These are phyloP conservation scores for Drosophila pseudotakahashii DNA, from an alignment of 2,888 invertebrate species.

Conservation along the genomic window DNA sequence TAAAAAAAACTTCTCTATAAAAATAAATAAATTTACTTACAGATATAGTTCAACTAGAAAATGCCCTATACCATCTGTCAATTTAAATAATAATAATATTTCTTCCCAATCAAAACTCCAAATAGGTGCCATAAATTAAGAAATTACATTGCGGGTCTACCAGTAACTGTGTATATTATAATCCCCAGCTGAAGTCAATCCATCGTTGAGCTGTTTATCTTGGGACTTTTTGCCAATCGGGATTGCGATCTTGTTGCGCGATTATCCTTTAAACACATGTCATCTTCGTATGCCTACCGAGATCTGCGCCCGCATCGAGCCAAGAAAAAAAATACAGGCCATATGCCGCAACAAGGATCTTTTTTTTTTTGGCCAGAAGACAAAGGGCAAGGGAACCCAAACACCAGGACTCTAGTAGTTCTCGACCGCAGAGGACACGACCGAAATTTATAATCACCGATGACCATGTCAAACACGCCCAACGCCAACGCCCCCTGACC, in stretches of 20 bases:
- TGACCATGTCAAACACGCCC: constrained; percentile 80
- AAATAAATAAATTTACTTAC: too few relatives aligned
- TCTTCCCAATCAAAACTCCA: neutral
- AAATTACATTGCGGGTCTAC: neutral
- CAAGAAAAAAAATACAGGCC: constrained; percentile 24
- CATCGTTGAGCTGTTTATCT: constrained; percentile 22
- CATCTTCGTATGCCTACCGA: constrained; percentile 6
- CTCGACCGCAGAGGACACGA: constrained; percentile 43
- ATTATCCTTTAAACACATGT: constrained; percentile 46
- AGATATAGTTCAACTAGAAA: too few relatives aligned
- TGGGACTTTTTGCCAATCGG: neutral
- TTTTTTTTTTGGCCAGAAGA: constrained; percentile 3
- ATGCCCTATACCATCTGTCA: too few relatives aligned
- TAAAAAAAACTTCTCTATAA: too few relatives aligned
- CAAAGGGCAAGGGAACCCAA: constrained; percentile 11
- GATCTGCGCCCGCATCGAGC: constrained; percentile 25
- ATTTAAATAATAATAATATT: neutral
- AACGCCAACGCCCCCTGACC: constrained; percentile 43
- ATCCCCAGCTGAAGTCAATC: constrained; percentile 18
- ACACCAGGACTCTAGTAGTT: constrained; percentile 11
- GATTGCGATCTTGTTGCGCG: constrained; percentile 36
- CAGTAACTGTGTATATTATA: neutral
- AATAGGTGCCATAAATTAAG: constrained; percentile 5
- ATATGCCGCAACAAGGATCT: constrained; percentile 72
- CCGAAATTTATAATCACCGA: constrained; percentile 77